Conservation (phyloP, 2,888 invertebrate species). For the Nyleta sp. region DNA sequence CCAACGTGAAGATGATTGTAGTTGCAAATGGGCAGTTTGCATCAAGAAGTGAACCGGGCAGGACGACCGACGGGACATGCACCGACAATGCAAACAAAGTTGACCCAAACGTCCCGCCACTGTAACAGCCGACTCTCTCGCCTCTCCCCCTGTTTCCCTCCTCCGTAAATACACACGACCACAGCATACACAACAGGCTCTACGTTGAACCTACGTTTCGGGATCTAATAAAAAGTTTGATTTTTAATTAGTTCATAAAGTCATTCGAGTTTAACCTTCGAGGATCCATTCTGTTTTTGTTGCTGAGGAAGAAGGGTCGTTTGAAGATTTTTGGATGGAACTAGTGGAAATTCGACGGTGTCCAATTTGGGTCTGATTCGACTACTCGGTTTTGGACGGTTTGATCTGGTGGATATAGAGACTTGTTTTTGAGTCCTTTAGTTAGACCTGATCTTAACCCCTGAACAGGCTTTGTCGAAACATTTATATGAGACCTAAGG, state of each 20-base stretch:
- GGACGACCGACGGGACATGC: constrained; percentile 73
- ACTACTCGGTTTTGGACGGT: too few species aligned
- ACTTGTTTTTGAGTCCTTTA: too few species aligned
- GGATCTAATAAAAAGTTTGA: constrained; percentile 37
- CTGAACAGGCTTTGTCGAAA: too few species aligned
- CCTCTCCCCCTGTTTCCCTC: constrained; percentile 46
- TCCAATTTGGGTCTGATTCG: too few species aligned
- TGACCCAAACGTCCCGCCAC: constrained; percentile 76
- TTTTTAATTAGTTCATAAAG: constrained; percentile 21
- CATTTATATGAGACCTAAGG: too few species aligned
- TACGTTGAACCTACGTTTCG: constrained; percentile 38
- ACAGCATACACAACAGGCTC: constrained; percentile 75
- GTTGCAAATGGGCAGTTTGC: constrained; percentile 82
- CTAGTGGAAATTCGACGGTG: too few species aligned
- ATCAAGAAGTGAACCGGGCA: constrained; percentile 77
- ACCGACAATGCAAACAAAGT: constrained; percentile 80
- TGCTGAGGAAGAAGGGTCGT: too few species aligned
- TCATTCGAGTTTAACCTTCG: not conserved
- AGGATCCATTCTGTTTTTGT: too few species aligned
- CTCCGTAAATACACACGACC: constrained; percentile 68
- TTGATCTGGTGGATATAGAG: too few species aligned
- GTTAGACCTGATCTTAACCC: too few species aligned
- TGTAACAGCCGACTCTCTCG: constrained; percentile 59
- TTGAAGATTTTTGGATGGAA: too few species aligned
- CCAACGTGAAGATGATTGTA: constrained; percentile 81